Evolutionary conservation across 2,113 vertebrate species (phyloP).

Genomic region (Helogale parvula): DNA sequence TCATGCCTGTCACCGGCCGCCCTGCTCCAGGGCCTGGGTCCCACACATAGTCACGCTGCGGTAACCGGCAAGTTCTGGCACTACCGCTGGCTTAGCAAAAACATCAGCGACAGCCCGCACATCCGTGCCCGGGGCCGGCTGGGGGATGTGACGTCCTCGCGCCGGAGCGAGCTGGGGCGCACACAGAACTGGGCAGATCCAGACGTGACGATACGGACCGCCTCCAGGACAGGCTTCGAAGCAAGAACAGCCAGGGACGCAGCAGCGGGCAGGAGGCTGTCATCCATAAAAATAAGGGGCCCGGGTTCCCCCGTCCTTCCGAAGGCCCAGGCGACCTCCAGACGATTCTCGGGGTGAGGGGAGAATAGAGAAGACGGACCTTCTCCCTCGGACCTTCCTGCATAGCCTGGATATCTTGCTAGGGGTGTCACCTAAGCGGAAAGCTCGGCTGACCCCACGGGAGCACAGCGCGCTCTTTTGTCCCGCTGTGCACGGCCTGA

Average conservation of each 20-base stretch:
- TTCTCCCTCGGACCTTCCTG: background rate
- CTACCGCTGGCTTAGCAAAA: background rate
- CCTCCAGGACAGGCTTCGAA: rapidly evolving
- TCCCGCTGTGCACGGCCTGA: background rate
- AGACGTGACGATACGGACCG: rapidly evolving
- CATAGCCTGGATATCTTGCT: background rate
- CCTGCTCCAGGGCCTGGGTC: background rate
- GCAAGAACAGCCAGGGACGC: background rate
- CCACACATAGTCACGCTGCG: rapidly evolving
- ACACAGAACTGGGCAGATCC: background rate
- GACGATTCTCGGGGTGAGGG: rapidly evolving
- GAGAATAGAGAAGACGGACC: rapidly evolving
- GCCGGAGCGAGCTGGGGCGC: background rate
- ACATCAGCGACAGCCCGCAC: rapidly evolving
- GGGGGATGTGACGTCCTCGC: rapidly evolving
- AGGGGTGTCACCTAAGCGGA: background rate
- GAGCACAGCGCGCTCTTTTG: background rate
- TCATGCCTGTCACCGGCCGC: too few species aligned
- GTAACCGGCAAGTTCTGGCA: rapidly evolving
- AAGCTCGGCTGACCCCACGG: background rate
- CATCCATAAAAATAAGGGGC: background rate
- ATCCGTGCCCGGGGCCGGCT: rapidly evolving
- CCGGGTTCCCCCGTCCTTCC: background rate
- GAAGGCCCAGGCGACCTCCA: rapidly evolving
- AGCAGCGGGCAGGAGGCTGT: rapidly evolving